Percentiles rank a stretch among this genome's conserved stretches.
phyloP scores from a whole-genome alignment of 2,113 vertebrate genomes.

The Hemicordylus capensis region DNA sequence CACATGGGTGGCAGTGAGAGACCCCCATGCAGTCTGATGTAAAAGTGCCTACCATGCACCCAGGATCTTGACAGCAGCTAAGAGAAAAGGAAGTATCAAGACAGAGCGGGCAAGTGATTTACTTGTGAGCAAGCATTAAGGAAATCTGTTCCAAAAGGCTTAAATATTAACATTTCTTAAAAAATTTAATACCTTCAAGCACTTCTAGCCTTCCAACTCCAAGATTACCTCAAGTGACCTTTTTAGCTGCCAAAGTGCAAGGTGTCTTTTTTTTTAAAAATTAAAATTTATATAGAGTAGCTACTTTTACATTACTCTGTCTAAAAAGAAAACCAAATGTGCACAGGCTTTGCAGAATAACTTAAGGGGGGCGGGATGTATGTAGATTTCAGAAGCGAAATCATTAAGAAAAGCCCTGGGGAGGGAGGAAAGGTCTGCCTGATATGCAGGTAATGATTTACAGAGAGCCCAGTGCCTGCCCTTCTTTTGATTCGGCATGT shows the following conservation, averaged over 20 bases:
- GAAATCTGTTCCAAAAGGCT: neutral
- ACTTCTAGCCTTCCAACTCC: neutral
- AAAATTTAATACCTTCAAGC: conserved; percentile 7
- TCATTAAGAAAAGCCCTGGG: neutral
- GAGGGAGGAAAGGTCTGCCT: neutral
- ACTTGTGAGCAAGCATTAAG: neutral
- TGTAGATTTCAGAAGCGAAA: neutral
- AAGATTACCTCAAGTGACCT: conserved; percentile 23
- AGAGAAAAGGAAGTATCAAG: neutral
- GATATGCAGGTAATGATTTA: neutral
- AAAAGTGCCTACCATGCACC: neutral
- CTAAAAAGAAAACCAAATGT: neutral
- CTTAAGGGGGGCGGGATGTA: neutral
- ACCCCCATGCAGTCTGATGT: neutral
- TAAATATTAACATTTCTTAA: conserved; percentile 22
- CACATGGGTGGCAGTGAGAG: neutral
- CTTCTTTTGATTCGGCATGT: neutral
- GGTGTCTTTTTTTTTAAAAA: neutral
- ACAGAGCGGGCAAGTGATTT: neutral
- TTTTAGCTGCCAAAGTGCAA: conserved; percentile 9
- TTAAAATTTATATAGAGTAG: neutral
- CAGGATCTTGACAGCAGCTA: neutral
- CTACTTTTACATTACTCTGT: neutral
- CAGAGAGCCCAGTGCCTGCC: neutral
- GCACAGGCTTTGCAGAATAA: neutral